A percentile compares a stretch with the other conserved stretches of the same genome.
These are phyloP conservation scores for Neodiprion virginianus DNA, from an alignment of 1,140 invertebrate species.

Conservation along the genomic window DNA sequence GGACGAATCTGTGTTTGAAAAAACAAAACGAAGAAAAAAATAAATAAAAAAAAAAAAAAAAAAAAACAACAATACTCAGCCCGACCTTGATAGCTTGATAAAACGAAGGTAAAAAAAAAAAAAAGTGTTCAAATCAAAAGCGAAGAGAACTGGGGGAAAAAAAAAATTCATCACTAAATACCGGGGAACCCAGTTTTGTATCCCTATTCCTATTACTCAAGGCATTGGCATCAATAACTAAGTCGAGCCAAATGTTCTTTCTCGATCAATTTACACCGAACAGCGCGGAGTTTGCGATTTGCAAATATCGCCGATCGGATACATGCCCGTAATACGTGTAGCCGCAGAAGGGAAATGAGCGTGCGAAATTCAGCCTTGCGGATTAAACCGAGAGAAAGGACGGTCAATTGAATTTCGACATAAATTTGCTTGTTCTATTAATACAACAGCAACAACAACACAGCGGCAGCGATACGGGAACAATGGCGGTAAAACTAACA, in stretches of 20 bases:
- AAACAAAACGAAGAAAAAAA: no score
- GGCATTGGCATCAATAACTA: no score
- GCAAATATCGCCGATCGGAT: background rate
- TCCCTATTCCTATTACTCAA: no score
- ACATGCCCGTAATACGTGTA: background rate
- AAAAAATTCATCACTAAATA: no score
- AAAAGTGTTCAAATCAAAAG: no score
- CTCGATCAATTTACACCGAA: background rate
- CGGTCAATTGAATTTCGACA: conserved; percentile 7
- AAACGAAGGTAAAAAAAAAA: no score
- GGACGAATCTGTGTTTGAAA: no score
- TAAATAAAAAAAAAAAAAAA: no score
- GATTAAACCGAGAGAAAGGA: background rate
- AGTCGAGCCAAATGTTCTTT: background rate
- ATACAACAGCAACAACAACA: background rate
- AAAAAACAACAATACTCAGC: no score
- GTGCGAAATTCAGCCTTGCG: conserved; percentile 4
- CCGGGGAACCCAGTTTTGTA: no score
- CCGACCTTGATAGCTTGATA: no score
- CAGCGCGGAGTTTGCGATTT: background rate
- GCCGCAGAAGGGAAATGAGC: background rate
- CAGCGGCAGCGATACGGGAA: background rate
- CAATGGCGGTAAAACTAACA: background rate
- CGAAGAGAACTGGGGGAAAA: no score
- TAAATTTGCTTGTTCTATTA: conserved; percentile 3